Evolutionary conservation across 64 coral and sea anemone species (phyloP).

Genomic region (Montipora capricornis): DNA sequence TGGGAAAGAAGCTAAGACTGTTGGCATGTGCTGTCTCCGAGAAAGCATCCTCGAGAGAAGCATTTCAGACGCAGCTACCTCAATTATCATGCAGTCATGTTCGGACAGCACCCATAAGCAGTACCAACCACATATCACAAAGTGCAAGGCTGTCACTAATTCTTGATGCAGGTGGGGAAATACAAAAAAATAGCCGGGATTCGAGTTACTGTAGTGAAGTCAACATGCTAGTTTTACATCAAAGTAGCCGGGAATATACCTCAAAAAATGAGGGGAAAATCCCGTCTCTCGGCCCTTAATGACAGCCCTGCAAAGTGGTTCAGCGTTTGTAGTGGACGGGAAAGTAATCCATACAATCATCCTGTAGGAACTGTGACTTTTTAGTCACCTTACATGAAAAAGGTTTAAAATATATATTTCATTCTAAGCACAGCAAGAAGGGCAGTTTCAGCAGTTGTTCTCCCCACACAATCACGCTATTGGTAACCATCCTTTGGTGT

Average conservation of each 20-base stretch:
- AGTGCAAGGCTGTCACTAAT: too few species aligned
- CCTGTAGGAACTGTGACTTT: slow-evolving; percentile 33
- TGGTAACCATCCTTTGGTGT: slow-evolving; percentile 3
- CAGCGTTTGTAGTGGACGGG: slow-evolving; percentile 25
- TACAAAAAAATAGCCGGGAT: too few species aligned
- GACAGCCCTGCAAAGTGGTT: not conserved
- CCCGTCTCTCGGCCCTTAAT: too few species aligned
- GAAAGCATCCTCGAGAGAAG: slow-evolving; percentile 17
- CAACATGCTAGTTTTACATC: too few species aligned
- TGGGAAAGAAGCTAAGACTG: slow-evolving; percentile 30
- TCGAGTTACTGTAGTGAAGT: too few species aligned
- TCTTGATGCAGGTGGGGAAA: too few species aligned
- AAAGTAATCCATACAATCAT: slow-evolving; percentile 52
- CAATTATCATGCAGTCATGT: not conserved
- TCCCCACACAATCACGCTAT: slow-evolving; percentile 3
- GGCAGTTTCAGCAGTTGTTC: not conserved
- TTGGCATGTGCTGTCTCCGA: slow-evolving; percentile 31
- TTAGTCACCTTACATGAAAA: slow-evolving; percentile 9
- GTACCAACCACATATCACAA: not conserved
- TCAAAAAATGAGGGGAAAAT: too few species aligned
- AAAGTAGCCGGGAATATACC: too few species aligned
- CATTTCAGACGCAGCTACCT: not conserved
- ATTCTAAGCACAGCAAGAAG: not conserved
- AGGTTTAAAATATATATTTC: not conserved
- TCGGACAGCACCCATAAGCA: not conserved